Evolutionary conservation across 2,113 vertebrate species (phyloP).

Genomic region (Syngnathus scovelli): DNA sequence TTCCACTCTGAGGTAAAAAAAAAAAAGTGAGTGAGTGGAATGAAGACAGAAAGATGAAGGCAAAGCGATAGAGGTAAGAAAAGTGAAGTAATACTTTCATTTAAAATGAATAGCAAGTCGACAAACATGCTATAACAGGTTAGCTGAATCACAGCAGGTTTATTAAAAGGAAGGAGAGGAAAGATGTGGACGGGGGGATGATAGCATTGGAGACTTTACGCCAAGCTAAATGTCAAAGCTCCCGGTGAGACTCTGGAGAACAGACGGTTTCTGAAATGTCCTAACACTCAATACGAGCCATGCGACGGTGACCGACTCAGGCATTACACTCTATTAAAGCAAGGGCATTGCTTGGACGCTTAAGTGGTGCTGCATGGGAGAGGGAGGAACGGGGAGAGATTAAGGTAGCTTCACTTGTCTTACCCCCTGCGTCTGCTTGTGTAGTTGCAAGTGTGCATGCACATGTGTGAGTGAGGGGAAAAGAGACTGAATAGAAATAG

Average conservation of each 20-base stretch:
- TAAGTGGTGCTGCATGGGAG: slow-evolving; percentile 43
- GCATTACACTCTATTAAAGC: slow-evolving; percentile 59
- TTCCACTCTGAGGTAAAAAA: slow-evolving; percentile 48
- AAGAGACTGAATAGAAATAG: neutral
- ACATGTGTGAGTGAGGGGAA: too few species aligned
- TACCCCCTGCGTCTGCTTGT: slow-evolving; percentile 35
- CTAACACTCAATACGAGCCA: slow-evolving; percentile 46
- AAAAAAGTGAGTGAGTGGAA: slow-evolving; percentile 51
- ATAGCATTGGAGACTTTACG: slow-evolving; percentile 47
- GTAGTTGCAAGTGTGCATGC: neutral
- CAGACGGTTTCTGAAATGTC: slow-evolving; percentile 49
- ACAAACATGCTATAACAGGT: slow-evolving; percentile 32
- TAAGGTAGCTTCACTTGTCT: slow-evolving; percentile 44
- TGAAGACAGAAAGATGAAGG: slow-evolving; percentile 35
- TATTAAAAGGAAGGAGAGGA: neutral
- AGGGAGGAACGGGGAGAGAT: slow-evolving; percentile 39
- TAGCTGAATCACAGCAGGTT: slow-evolving; percentile 2
- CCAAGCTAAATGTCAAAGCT: slow-evolving; percentile 65
- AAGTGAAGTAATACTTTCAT: slow-evolving; percentile 23
- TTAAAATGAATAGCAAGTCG: slow-evolving; percentile 31
- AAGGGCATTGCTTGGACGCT: slow-evolving; percentile 56
- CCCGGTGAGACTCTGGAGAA: slow-evolving; percentile 50
- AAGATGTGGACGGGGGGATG: slow-evolving; percentile 1
- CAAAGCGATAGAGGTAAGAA: slow-evolving; percentile 17
- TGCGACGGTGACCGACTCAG: slow-evolving; percentile 48